phyloP scores from a whole-genome alignment of 2,797 vertebrate genomes.

The Stomatorhinus walkeri region DNA sequence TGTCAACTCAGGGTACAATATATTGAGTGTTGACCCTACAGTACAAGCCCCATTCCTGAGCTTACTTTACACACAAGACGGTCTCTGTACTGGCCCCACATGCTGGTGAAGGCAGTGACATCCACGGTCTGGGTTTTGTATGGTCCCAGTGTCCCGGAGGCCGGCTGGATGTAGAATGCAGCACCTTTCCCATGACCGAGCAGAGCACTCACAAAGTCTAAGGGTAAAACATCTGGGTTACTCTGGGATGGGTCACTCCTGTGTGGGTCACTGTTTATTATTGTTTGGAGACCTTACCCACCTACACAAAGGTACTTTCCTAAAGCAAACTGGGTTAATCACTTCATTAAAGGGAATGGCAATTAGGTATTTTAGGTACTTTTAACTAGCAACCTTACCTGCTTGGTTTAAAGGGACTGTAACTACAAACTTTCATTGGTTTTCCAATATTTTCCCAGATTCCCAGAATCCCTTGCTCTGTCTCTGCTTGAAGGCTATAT shows the following conservation, averaged over 20 bases:
- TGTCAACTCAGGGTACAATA: not conserved
- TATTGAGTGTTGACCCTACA: not conserved
- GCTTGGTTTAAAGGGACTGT: not conserved
- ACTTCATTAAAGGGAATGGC: not conserved
- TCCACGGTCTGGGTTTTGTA: conserved; percentile 65
- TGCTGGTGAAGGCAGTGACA: conserved; percentile 75
- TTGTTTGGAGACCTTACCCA: not conserved
- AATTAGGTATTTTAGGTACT: not conserved
- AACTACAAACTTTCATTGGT: not conserved
- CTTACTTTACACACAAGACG: conserved; percentile 77
- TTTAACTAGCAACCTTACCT: not conserved
- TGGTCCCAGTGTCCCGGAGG: conserved; percentile 62
- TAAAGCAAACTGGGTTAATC: not conserved
- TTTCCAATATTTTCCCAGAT: not conserved
- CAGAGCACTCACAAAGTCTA: conserved; percentile 68
- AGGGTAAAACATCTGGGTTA: conserved; percentile 18
- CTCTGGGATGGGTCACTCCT: not conserved
- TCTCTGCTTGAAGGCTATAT: not conserved
- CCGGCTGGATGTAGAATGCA: conserved; percentile 63
- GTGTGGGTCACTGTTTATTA: not conserved
- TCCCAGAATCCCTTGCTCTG: not conserved
- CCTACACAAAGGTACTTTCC: not conserved
- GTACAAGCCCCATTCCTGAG: not conserved
- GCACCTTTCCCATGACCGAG: conserved; percentile 75
- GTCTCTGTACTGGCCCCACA: conserved; percentile 93